Conservation (phyloP, 2,797 vertebrate genomes). For the Galaxias olidus region DNA sequence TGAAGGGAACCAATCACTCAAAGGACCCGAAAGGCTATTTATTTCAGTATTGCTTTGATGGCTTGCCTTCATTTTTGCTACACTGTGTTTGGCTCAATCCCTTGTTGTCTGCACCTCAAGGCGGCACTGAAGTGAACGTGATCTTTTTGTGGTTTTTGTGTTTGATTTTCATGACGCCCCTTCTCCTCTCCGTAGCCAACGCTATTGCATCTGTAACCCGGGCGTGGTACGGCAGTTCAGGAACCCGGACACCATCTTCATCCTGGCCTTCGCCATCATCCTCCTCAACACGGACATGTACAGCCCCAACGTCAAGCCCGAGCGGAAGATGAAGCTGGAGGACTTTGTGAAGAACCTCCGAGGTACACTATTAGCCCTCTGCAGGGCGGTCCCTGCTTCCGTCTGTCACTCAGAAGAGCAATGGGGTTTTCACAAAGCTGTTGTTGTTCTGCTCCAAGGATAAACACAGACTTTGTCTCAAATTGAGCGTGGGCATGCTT, state of each 20-base stretch:
- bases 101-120: background rate
- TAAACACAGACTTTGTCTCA: conserved; percentile 28
- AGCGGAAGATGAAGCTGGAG: conserved; percentile 98
- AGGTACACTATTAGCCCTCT: conserved; percentile 70
- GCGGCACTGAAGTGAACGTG: background rate
- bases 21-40: conserved; percentile 1
- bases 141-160: background rate
- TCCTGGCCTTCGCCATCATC: conserved; percentile 96
- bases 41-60: conserved; percentile 2
- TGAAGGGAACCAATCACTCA: conserved; percentile 8
- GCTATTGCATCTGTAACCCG: conserved; percentile 97
- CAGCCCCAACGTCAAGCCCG: conserved; percentile 95
- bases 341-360: conserved; percentile 97
- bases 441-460: conserved; percentile 3
- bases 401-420: background rate
- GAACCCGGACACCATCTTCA: conserved; percentile 98
- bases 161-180: background rate
- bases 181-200: conserved; percentile 73
- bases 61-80: background rate
- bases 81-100: background rate
- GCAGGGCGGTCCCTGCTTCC: background rate
- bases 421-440: background rate
- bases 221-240: conserved; percentile 94
- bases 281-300: conserved; percentile 99
- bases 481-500: conserved; percentile 37